A percentile compares a stretch with the other conserved stretches of the same genome.
Conservation (phyloP, 2,113 vertebrate species). For the Mus spicilegus region DNA sequence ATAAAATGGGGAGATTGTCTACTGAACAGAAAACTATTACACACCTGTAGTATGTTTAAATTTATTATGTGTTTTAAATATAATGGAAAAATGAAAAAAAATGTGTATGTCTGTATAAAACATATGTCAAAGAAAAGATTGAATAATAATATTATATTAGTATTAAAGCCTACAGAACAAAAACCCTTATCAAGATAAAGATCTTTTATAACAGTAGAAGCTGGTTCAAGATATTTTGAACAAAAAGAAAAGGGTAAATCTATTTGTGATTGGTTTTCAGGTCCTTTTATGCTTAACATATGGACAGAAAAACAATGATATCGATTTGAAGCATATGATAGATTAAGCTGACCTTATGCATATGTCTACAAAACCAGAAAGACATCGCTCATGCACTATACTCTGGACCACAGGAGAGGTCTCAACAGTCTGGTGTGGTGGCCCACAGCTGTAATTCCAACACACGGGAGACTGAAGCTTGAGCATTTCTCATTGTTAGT, state of each 20-base stretch:
- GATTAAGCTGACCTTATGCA: background rate
- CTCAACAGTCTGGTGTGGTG: background rate
- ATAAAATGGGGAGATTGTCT: background rate
- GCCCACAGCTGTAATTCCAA: background rate
- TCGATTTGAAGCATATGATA: background rate
- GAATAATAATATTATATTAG: background rate
- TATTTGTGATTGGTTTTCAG: background rate
- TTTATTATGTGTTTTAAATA: background rate
- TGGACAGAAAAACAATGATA: background rate
- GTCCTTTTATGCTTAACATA: background rate
- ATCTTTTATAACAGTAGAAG: background rate
- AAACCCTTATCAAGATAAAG: slow-evolving; percentile 1
- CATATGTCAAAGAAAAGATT: background rate
- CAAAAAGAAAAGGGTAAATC: background rate
- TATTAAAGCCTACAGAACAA: background rate
- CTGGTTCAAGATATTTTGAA: background rate
- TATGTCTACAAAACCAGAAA: background rate
- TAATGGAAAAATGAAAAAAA: background rate
- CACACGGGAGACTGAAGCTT: background rate
- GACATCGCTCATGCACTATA: background rate
- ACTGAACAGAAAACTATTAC: background rate
- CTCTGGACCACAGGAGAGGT: background rate
- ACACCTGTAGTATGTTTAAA: background rate
- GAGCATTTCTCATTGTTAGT: no score
- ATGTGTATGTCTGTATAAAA: background rate